Conservation (phyloP, 64 coral and sea anemone species). For the Montipora efflorescens region DNA sequence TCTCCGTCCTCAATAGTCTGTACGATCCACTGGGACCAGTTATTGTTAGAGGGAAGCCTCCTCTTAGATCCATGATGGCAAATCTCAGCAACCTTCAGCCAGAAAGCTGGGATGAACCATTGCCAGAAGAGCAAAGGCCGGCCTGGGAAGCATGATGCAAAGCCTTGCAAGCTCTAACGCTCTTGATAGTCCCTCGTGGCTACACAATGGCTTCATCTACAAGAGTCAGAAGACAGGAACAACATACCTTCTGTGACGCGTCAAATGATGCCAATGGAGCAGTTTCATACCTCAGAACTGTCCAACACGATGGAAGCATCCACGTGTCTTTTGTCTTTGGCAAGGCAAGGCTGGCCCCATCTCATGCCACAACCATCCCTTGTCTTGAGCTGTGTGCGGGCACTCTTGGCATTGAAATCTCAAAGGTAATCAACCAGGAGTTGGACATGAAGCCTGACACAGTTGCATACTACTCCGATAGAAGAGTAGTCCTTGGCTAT, state of each 20-base stretch:
- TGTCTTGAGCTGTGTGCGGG: constrained; percentile 46
- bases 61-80: constrained; percentile 14
- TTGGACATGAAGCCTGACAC: not conserved
- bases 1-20: constrained; percentile 69
- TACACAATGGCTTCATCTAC: not conserved
- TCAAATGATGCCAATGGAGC: constrained; percentile 51
- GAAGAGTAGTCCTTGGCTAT: constrained; percentile 73
- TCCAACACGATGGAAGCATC: not conserved
- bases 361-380: constrained; percentile 66
- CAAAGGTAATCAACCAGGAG: not conserved
- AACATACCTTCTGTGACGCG: constrained; percentile 72
- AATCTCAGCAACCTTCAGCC: constrained; percentile 4
- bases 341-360: constrained; percentile 66
- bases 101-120: constrained; percentile 53
- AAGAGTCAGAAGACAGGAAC: not conserved
- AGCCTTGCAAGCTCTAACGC: constrained; percentile 28
- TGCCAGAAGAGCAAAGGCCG: constrained; percentile 25
- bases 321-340: constrained; percentile 64
- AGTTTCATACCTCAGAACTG: constrained; percentile 41
- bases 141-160: constrained; percentile 58
- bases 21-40: constrained; percentile 84
- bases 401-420: not conserved
- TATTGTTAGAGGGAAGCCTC: constrained; percentile 58
- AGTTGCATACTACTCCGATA: constrained; percentile 70
- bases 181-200: constrained; percentile 20